Evolutionary conservation across 2,797 vertebrate genomes (phyloP).

Genomic region (Scarus forsteni): DNA sequence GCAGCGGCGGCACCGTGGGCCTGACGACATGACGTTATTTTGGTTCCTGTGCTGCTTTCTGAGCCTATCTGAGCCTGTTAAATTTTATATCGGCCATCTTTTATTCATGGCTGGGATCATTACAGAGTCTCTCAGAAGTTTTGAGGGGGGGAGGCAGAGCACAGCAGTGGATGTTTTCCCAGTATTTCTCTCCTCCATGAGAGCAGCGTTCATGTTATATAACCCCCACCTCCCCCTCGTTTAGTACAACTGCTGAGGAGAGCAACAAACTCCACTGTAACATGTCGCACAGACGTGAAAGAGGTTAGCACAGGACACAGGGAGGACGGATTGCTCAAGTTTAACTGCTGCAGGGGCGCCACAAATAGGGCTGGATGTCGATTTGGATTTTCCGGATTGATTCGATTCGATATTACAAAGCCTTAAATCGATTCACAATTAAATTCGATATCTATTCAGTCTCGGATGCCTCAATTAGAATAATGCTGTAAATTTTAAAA

Average conservation of each 20-base stretch:
- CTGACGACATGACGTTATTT: conserved; percentile 69
- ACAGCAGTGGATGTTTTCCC: conserved; percentile 42
- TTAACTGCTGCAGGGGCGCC: conserved; percentile 25
- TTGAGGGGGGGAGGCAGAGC: conserved; percentile 41
- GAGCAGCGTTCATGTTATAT: conserved; percentile 69
- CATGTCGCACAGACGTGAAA: conserved; percentile 38
- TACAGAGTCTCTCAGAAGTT: conserved; percentile 73
- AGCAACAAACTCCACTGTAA: conserved; percentile 42
- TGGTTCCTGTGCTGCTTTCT: conserved; percentile 55
- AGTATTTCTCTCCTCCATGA: conserved; percentile 17
- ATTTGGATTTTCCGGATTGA: too few species aligned
- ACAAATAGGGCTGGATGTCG: too few species aligned
- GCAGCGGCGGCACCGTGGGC: conserved; percentile 1
- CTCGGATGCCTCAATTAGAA: too few species aligned
- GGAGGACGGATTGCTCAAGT: conserved; percentile 20
- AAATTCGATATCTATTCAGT: too few species aligned
- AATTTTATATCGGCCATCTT: conserved; percentile 71
- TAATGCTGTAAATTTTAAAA: too few species aligned
- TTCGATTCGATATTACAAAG: too few species aligned
- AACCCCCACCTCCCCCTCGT: conserved; percentile 38
- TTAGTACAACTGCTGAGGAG: conserved; percentile 56
- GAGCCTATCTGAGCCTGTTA: conserved; percentile 60
- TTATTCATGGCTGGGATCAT: conserved; percentile 75
- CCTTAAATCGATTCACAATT: too few species aligned
- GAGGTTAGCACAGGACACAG: conserved; percentile 50